phyloP scores from a whole-genome alignment of 2,113 vertebrate species.

The Ptychochromis oligacanthus region DNA sequence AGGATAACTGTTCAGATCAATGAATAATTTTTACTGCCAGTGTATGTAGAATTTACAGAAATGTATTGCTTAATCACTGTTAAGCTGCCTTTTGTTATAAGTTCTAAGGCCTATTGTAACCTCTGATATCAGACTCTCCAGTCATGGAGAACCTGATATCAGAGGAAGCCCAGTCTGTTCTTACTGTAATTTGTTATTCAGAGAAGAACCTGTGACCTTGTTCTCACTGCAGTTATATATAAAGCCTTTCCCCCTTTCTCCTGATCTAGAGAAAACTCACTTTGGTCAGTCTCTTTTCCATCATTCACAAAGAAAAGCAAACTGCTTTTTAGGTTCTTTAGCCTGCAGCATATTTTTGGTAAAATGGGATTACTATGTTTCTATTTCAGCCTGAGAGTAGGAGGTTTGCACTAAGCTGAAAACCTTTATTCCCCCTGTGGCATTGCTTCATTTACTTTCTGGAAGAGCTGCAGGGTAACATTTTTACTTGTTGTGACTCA shows the following conservation, averaged over 20 bases:
- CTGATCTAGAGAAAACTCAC: not conserved
- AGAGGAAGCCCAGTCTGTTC: no score
- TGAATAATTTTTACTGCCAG: not conserved
- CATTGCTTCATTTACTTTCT: constrained; percentile 15
- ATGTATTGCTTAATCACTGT: not conserved
- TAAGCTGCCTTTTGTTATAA: not conserved
- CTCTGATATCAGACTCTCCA: not conserved
- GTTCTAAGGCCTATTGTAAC: not conserved
- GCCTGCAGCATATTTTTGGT: not conserved
- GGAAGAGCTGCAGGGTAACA: not conserved
- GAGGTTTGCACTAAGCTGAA: constrained; percentile 11
- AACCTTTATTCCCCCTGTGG: not conserved
- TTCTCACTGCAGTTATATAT: not conserved
- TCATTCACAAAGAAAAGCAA: constrained; percentile 2
- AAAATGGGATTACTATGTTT: constrained; percentile 27
- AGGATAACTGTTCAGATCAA: not conserved
- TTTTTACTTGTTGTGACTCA: not conserved
- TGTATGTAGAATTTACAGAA: not conserved
- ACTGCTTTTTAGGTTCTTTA: constrained; percentile 9
- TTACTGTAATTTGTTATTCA: not conserved
- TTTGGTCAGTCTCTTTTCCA: not conserved
- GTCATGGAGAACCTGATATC: no score
- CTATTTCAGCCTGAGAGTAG: constrained; percentile 17
- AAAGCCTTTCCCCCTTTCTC: not conserved
- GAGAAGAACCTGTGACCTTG: not conserved